Evolutionary conservation across 30 jellyfish, hydroid and myxozoan species (phyloP).

Genomic region (Calvadosia cruxmelitensis): DNA sequence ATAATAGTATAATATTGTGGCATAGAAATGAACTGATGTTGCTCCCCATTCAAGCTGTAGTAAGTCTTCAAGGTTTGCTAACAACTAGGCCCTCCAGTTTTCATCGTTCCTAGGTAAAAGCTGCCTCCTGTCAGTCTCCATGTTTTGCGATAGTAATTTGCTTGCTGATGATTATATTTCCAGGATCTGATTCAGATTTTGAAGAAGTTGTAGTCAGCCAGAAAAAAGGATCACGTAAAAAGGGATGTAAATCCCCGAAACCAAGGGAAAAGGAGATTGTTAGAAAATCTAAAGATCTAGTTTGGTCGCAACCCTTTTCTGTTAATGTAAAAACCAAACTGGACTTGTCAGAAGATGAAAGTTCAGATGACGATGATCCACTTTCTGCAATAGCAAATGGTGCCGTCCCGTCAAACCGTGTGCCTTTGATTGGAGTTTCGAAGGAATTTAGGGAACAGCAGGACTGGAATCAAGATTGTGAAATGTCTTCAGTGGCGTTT

Average conservation of each 20-base stretch:
- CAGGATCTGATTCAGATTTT: not conserved
- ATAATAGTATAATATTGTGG: too few relatives aligned
- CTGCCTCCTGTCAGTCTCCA: too few relatives aligned
- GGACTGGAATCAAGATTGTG: not conserved
- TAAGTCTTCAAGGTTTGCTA: too few relatives aligned
- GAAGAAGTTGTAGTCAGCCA: not conserved
- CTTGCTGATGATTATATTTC: too few relatives aligned
- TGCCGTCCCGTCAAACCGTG: not conserved
- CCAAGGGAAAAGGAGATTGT: not conserved
- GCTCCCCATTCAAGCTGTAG: too few relatives aligned
- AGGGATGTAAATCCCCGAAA: not conserved
- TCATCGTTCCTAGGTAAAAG: too few relatives aligned
- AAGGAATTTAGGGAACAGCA: not conserved
- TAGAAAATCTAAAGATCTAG: not conserved
- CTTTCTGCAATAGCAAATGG: not conserved
- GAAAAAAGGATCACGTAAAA: not conserved
- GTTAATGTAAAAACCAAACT: slow-evolving; percentile 1
- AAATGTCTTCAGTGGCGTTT: not conserved
- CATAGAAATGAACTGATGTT: too few relatives aligned
- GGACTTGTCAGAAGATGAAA: slow-evolving; percentile 39
- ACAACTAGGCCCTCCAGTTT: too few relatives aligned
- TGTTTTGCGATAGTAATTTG: too few relatives aligned
- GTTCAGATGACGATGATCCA: slow-evolving; percentile 43
- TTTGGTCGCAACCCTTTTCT: not conserved
- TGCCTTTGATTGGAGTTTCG: too few relatives aligned